phyloP scores from a whole-genome alignment of 2,888 invertebrate genomes.

The Ariolimax columbianus region DNA sequence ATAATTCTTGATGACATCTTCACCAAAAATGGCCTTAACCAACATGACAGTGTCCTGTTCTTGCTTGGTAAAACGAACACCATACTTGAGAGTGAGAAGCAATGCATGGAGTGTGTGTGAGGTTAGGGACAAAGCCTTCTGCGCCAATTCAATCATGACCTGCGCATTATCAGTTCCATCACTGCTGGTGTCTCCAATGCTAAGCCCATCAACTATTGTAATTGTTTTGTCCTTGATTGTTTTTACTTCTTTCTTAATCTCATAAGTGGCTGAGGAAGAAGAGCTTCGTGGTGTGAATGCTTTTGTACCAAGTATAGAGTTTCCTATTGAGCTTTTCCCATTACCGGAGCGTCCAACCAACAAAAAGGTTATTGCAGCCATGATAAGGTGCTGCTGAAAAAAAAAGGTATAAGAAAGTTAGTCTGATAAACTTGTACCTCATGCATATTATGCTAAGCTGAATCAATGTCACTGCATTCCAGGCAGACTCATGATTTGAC shows the following conservation, averaged over 20 bases:
- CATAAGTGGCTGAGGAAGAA: background rate
- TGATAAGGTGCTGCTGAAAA: too few species aligned
- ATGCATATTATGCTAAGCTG: too few species aligned
- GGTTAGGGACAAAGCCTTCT: background rate
- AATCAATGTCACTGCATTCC: too few species aligned
- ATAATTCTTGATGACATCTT: constrained; percentile 3
- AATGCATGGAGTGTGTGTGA: background rate
- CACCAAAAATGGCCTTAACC: constrained; percentile 8
- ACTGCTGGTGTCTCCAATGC: background rate
- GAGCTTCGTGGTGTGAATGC: background rate
- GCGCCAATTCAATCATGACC: background rate
- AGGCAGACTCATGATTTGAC: too few species aligned
- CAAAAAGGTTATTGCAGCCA: background rate
- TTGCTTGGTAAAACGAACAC: constrained; percentile 7
- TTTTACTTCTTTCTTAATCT: background rate
- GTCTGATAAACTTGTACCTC: too few species aligned
- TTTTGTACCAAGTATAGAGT: background rate
- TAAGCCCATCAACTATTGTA: background rate
- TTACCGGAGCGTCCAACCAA: background rate
- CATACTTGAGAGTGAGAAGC: background rate
- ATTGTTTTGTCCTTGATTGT: background rate
- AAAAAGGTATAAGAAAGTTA: too few species aligned
- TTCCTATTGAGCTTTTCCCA: background rate
- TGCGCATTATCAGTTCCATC: background rate
- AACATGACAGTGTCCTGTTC: background rate